phyloP scores from a whole-genome alignment of 2,888 invertebrate species.

The Phengaris alcon region DNA sequence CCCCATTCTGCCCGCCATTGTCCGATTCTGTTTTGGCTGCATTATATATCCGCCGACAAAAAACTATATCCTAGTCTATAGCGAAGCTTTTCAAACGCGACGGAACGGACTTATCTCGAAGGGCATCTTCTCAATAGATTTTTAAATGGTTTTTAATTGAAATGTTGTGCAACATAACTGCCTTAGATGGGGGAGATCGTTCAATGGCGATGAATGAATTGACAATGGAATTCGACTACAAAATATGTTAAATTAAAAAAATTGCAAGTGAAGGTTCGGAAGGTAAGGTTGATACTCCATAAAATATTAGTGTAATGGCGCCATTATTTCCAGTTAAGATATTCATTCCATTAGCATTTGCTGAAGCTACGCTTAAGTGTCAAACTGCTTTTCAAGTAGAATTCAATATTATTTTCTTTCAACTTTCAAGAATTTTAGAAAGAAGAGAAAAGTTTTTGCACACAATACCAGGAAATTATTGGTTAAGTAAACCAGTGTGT shows the following conservation, averaged over 20 bases:
- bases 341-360: neutral
- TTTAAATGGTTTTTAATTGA: constrained; percentile 50
- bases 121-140: constrained; percentile 50
- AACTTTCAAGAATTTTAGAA: neutral
- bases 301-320: neutral
- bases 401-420: neutral
- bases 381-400: neutral
- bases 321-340: neutral
- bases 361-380: neutral
- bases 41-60: constrained; percentile 49
- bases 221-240: neutral
- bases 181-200: constrained; percentile 29
- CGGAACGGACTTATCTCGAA: constrained; percentile 51
- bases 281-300: neutral
- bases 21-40: constrained; percentile 59
- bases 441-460: neutral
- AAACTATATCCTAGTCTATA: constrained; percentile 45
- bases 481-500: neutral
- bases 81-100: constrained; percentile 29
- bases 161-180: constrained; percentile 48
- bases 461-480: neutral
- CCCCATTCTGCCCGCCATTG: constrained; percentile 71
- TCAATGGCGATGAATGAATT: neutral
- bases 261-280: neutral
- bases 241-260: neutral